phyloP scores from a whole-genome alignment of 2,113 vertebrate genomes.

The Gambusia affinis region DNA sequence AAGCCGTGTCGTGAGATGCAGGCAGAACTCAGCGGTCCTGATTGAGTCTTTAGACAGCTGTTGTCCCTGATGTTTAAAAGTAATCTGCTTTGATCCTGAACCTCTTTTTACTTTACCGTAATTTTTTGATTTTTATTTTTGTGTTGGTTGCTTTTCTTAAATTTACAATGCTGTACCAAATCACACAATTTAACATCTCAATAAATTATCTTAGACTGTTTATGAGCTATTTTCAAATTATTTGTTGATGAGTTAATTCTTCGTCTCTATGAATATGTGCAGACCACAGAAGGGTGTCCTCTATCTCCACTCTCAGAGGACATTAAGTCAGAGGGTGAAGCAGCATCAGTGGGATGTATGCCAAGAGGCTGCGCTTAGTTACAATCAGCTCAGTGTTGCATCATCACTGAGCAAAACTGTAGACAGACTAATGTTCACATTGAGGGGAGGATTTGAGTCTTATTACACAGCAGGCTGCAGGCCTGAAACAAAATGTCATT shows the following conservation, averaged over 20 bases:
- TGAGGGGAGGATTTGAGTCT: slow-evolving; percentile 44
- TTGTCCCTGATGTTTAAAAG: background rate
- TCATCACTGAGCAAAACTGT: slow-evolving; percentile 49
- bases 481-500: slow-evolving; percentile 69
- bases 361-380: slow-evolving; percentile 31
- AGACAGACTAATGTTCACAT: slow-evolving; percentile 47
- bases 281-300: background rate
- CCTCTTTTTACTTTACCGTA: background rate
- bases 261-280: background rate
- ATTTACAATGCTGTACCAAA: slow-evolving; percentile 5
- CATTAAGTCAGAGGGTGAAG: slow-evolving; percentile 48
- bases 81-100: background rate
- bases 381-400: slow-evolving; percentile 32
- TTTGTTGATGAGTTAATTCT: background rate
- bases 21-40: slow-evolving; percentile 10
- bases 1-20: slow-evolving; percentile 23
- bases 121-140: background rate
- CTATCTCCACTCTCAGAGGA: slow-evolving; percentile 17
- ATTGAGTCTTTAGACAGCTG: slow-evolving; percentile 4
- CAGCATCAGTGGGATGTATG: slow-evolving; percentile 41
- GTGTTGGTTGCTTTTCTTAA: slow-evolving; percentile 17
- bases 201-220: slow-evolving; percentile 38
- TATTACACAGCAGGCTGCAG: slow-evolving; percentile 57
- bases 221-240: slow-evolving; percentile 13
- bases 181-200: slow-evolving; percentile 27